A percentile compares a stretch with the other conserved stretches of the same genome.
phyloP scores from a whole-genome alignment of 2,113 vertebrate genomes.

The Synodontis membranacea region DNA sequence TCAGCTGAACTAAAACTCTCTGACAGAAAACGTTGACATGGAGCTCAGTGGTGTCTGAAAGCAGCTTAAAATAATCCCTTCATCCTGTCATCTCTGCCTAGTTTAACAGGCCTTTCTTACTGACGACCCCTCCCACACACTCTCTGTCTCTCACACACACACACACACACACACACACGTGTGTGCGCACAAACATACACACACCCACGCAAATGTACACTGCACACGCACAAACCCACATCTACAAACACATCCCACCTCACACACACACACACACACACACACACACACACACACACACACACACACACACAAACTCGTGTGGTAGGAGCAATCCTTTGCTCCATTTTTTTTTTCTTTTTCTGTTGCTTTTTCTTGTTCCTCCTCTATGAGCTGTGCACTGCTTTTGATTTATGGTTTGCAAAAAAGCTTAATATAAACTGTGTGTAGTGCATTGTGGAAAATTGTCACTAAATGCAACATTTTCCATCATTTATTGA shows the following conservation, averaged over 20 bases:
- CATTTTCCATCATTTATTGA: too few relatives aligned
- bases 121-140: background rate
- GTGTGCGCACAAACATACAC: background rate
- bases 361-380: background rate
- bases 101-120: constrained; percentile 23
- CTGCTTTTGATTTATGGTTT: constrained; percentile 23
- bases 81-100: constrained; percentile 50
- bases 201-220: background rate
- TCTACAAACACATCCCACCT: constrained; percentile 16
- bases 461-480: too few relatives aligned
- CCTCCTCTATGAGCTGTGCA: background rate
- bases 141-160: background rate
- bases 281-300: background rate
- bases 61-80: constrained; percentile 43
- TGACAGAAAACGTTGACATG: constrained; percentile 27
- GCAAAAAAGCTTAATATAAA: constrained; percentile 38
- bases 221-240: background rate
- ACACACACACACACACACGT: background rate
- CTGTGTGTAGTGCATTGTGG: background rate
- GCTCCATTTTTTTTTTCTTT: background rate
- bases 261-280: background rate
- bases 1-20: background rate
- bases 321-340: background rate
- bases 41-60: constrained; percentile 34
- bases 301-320: background rate